Percentiles rank a stretch among this genome's conserved stretches.
Conservation (phyloP, 2,888 invertebrate species). For the Hyposoter dolosus region DNA sequence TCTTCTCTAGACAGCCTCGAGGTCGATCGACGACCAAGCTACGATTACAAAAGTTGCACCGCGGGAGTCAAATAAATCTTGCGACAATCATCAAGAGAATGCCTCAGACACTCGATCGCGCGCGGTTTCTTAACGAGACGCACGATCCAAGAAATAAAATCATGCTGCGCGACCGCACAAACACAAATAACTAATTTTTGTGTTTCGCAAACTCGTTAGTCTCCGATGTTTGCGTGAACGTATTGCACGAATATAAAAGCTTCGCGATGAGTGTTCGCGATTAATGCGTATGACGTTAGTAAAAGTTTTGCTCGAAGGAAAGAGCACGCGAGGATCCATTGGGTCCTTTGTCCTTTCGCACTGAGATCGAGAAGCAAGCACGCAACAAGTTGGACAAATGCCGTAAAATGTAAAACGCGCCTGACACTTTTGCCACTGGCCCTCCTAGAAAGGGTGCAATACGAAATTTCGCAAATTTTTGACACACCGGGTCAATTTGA, state of each 20-base stretch:
- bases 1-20: background rate
- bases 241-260: background rate
- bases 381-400: background rate
- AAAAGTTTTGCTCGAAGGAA: background rate
- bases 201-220: slow-evolving; percentile 12
- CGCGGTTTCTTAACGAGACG: background rate
- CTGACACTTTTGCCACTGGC: background rate
- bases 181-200: background rate
- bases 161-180: background rate
- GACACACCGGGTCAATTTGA: too few species aligned
- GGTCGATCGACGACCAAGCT: background rate
- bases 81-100: background rate
- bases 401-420: background rate
- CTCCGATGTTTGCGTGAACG: background rate
- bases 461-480: background rate
- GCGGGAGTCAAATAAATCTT: background rate
- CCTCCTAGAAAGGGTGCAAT: too few species aligned
- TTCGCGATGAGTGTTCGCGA: background rate
- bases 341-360: background rate
- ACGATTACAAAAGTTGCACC: background rate
- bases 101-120: background rate
- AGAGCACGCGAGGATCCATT: background rate
- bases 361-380: background rate
- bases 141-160: background rate
- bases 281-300: background rate